A percentile compares a stretch with the other conserved stretches of the same genome.
Conservation (phyloP, 2,888 invertebrate genomes). For the Apodemia zela region DNA sequence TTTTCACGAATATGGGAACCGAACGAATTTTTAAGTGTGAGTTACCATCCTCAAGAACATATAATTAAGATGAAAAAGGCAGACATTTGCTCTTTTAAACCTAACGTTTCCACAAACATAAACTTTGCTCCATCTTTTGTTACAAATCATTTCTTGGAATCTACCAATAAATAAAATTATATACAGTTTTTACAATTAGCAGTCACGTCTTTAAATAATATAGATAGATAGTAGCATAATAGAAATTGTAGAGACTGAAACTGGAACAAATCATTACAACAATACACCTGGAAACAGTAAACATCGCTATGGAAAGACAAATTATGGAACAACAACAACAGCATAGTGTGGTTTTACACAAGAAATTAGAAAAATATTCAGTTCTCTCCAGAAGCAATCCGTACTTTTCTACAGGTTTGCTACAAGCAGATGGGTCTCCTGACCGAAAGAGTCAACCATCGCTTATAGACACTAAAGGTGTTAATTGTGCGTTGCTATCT, state of each 20-base stretch:
- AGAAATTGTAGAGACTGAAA: constrained; percentile 1
- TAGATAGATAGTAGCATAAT: not conserved
- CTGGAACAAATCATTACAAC: not conserved
- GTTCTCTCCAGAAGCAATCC: no score
- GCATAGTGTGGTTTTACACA: no score
- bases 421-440: no score
- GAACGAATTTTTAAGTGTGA: no score
- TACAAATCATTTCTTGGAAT: constrained; percentile 24
- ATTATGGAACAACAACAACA: not conserved
- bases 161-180: no score
- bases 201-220: not conserved
- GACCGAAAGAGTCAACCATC: no score
- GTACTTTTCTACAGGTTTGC: no score
- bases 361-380: no score
- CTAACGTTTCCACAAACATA: constrained; percentile 23
- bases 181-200: not conserved
- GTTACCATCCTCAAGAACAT: not conserved
- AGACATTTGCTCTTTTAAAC: constrained; percentile 30
- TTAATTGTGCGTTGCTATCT: no score
- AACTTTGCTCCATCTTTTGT: constrained; percentile 28
- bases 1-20: not conserved
- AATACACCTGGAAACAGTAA: not conserved
- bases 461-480: no score
- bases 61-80: constrained; percentile 22
- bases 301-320: not conserved